Evolutionary conservation across 2,113 vertebrate species (phyloP).

Genomic region (Spea bombifrons): DNA sequence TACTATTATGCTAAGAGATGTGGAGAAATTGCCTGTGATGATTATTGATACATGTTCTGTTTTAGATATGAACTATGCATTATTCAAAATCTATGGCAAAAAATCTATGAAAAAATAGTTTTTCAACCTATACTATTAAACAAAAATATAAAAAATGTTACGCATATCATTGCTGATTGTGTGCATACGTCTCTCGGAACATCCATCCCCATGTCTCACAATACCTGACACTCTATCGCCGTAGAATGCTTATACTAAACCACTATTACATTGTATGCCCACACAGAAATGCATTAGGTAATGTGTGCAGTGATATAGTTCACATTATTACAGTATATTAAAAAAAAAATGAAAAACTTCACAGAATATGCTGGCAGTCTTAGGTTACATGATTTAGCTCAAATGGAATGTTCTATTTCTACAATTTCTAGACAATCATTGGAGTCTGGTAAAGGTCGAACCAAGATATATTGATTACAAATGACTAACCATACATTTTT

Average conservation of each 20-base stretch:
- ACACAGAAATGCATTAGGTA: background rate
- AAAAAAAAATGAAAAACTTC: slow-evolving; percentile 14
- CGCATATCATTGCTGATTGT: slow-evolving; percentile 1
- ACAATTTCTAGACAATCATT: slow-evolving; percentile 13
- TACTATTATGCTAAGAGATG: too few relatives aligned
- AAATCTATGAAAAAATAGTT: too few relatives aligned
- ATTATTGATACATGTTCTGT: too few relatives aligned
- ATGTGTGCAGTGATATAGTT: slow-evolving; percentile 13
- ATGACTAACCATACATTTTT: too few relatives aligned
- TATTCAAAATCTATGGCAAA: too few relatives aligned
- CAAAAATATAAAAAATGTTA: too few relatives aligned
- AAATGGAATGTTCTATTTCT: slow-evolving; percentile 30
- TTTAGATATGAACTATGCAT: too few relatives aligned
- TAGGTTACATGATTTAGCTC: slow-evolving; percentile 28
- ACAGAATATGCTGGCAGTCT: background rate
- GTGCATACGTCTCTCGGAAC: background rate
- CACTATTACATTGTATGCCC: background rate
- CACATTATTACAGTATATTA: slow-evolving; percentile 5
- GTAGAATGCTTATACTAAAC: background rate
- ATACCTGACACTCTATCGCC: background rate
- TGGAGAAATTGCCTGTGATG: too few relatives aligned
- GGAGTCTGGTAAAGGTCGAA: slow-evolving; percentile 6
- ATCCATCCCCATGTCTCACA: too few relatives aligned
- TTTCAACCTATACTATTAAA: too few relatives aligned
- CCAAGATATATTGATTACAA: background rate